Conservation (phyloP, 2,797 vertebrate species). For the Bradypodion ventrale region DNA sequence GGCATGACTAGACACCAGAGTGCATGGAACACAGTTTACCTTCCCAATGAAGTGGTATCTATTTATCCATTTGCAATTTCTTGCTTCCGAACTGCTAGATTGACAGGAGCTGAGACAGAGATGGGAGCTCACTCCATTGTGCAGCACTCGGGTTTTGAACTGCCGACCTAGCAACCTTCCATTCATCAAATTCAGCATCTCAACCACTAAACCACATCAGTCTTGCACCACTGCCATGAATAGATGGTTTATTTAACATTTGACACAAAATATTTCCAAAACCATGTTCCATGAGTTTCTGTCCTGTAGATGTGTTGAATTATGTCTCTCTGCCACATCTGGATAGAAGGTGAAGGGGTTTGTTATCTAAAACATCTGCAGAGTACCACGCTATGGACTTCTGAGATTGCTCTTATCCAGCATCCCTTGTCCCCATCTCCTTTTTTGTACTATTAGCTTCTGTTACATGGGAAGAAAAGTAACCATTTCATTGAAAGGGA, state of each 20-base stretch:
- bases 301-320: background rate
- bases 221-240: background rate
- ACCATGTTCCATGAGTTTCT: background rate
- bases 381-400: background rate
- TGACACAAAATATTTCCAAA: background rate
- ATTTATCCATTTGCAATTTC: too few species aligned
- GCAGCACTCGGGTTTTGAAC: too few species aligned
- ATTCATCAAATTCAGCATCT: too few species aligned
- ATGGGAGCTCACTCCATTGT: too few species aligned
- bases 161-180: too few species aligned
- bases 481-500: background rate
- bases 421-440: background rate
- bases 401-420: background rate
- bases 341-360: background rate
- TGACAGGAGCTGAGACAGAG: too few species aligned
- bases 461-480: background rate
- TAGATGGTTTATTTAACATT: background rate
- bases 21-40: too few species aligned
- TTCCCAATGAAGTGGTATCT: too few species aligned
- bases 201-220: too few species aligned
- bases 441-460: background rate
- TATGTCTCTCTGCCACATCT: background rate
- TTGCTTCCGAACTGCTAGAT: too few species aligned
- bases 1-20: too few species aligned
- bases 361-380: background rate